These are phyloP conservation scores for Scaptomyza caliginosa DNA, from an alignment of 2,888 invertebrate species.

Conservation along the genomic window DNA sequence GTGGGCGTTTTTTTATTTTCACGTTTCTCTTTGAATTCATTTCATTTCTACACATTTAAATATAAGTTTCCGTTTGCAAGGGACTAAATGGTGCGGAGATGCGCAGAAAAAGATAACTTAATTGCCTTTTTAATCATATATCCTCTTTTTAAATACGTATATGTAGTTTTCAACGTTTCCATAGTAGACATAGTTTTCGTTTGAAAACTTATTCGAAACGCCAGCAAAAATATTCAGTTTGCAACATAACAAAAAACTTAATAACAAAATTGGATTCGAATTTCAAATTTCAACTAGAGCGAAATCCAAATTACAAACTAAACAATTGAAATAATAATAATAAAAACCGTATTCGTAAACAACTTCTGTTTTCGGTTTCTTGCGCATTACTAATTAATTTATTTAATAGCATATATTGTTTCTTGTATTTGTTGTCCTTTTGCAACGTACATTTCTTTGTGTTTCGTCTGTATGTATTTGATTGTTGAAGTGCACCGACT, in stretches of 20 bases:
- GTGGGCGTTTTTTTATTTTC: slow-evolving; percentile 61
- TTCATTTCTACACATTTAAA: slow-evolving; percentile 38
- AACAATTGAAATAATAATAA: slow-evolving; percentile 15
- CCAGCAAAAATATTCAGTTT: slow-evolving; percentile 33
- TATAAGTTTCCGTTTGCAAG: slow-evolving; percentile 18
- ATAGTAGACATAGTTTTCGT: slow-evolving; percentile 40
- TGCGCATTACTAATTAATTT: slow-evolving; percentile 58
- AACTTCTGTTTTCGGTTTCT: slow-evolving; percentile 17
- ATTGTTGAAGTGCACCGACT: slow-evolving; percentile 6
- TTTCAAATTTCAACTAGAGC: slow-evolving; percentile 46
- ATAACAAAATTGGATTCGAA: slow-evolving; percentile 25
- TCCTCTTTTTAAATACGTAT: slow-evolving; percentile 8
- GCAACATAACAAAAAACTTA: slow-evolving; percentile 65
- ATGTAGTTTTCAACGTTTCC: slow-evolving; percentile 53
- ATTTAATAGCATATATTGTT: slow-evolving; percentile 55
- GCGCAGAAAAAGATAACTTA: slow-evolving; percentile 4
- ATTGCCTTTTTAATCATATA: slow-evolving; percentile 8
- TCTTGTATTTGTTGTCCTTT: slow-evolving; percentile 17
- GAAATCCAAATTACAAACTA: slow-evolving; percentile 31
- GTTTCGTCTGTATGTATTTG: slow-evolving; percentile 1
- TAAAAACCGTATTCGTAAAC: slow-evolving; percentile 5
- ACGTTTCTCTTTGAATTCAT: slow-evolving; percentile 38
- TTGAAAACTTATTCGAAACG: slow-evolving; percentile 32
- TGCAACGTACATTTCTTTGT: slow-evolving; percentile 19
- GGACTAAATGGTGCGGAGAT: neutral